These are phyloP conservation scores for Tachina fera DNA, from an alignment of 2,888 invertebrate genomes.

Conservation along the genomic window DNA sequence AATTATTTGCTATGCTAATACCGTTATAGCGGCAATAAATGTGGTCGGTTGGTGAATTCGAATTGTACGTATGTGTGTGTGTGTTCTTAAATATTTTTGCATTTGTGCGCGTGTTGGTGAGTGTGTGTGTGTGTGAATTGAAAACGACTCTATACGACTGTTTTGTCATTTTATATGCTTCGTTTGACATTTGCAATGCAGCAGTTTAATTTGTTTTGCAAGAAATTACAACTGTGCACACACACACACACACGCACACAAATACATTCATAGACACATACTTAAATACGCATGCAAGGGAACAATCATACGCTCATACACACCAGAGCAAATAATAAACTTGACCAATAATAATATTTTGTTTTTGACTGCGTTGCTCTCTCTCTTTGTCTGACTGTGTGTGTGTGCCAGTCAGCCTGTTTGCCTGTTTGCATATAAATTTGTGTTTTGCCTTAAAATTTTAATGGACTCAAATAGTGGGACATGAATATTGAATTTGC, in stretches of 20 bases:
- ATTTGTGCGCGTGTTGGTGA: not conserved
- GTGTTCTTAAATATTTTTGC: not conserved
- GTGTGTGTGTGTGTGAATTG: slow-evolving; percentile 1
- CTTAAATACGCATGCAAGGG: not conserved
- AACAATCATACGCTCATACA: not conserved
- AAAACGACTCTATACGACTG: slow-evolving; percentile 52
- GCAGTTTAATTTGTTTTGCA: slow-evolving; percentile 70
- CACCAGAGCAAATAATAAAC: slow-evolving; percentile 22
- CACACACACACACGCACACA: not conserved
- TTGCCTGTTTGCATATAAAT: slow-evolving; percentile 15
- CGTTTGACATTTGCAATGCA: slow-evolving; percentile 69
- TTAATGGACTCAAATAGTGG: slow-evolving; percentile 69
- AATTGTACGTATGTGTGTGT: not conserved
- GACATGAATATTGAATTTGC: slow-evolving; percentile 65
- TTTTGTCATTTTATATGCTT: slow-evolving; percentile 60
- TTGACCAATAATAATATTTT: slow-evolving; percentile 53
- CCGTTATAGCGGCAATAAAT: slow-evolving; percentile 48
- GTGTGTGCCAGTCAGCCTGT: not conserved
- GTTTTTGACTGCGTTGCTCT: slow-evolving; percentile 13
- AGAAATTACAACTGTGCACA: slow-evolving; percentile 57
- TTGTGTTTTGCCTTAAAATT: slow-evolving; percentile 55
- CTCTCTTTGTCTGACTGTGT: not conserved
- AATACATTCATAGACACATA: not conserved
- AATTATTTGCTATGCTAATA: slow-evolving; percentile 24
- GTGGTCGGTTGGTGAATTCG: not conserved